Conservation (phyloP, 1,140 invertebrate genomes). For the Physella acuta region DNA sequence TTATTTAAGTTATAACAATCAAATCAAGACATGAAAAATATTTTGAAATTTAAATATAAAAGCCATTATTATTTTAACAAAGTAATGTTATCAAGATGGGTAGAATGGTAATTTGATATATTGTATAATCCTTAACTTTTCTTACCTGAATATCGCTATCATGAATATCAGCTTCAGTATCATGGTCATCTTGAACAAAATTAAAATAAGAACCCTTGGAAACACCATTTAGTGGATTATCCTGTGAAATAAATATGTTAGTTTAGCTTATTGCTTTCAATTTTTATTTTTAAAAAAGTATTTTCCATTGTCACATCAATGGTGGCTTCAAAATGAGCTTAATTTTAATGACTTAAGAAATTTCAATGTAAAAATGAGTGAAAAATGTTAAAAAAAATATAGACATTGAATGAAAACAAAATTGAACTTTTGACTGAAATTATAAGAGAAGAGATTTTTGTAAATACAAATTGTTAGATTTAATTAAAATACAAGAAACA, state of each 20-base stretch:
- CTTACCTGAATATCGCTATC: not conserved
- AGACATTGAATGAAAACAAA: no score
- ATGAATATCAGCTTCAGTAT: conserved; percentile 4
- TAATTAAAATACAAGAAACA: no score
- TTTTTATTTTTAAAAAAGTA: not conserved
- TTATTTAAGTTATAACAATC: no score
- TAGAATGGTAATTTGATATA: no score
- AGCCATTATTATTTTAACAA: no score
- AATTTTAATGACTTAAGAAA: not conserved
- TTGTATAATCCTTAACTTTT: no score
- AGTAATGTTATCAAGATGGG: no score
- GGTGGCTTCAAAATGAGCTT: not conserved
- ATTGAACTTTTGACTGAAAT: no score
- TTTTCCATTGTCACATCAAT: not conserved
- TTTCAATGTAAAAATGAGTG: not conserved
- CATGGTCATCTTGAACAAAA: conserved; percentile 7
- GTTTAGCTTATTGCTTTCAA: not conserved
- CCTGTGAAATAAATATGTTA: conserved; percentile 13
- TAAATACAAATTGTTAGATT: no score
- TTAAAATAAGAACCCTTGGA: conserved; percentile 21
- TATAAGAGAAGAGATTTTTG: no score
- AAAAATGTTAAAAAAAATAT: not conserved
- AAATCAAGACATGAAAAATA: no score
- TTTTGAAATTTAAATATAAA: no score
- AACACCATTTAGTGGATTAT: conserved; percentile 15